Percentiles rank a stretch among this genome's conserved stretches.
These are phyloP conservation scores for Allophyes oxyacanthae DNA, from an alignment of 2,888 invertebrate species.

Conservation along the genomic window DNA sequence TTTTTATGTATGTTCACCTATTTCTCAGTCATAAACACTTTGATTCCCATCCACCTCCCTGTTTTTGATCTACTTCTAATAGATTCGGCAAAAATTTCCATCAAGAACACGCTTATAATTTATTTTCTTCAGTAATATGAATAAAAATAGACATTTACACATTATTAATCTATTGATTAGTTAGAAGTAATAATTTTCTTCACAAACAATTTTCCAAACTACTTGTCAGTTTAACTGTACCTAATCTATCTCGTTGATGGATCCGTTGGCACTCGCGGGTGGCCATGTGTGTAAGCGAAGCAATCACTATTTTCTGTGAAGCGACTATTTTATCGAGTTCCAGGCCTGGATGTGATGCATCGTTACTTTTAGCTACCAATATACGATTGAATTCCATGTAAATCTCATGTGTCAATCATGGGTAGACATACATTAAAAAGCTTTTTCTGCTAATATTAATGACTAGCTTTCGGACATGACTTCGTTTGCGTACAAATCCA, in stretches of 20 bases:
- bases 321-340: constrained; percentile 54
- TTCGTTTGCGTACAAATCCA: no score
- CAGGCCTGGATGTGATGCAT: constrained; percentile 56
- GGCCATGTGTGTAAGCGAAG: constrained; percentile 55
- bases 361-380: constrained; percentile 44
- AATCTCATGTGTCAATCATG: constrained; percentile 22
- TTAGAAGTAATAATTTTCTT: not conserved
- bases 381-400: constrained; percentile 27
- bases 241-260: constrained; percentile 37
- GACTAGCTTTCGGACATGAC: no score
- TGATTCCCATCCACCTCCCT: constrained; percentile 15
- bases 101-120: no score
- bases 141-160: no score
- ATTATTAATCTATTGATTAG: no score
- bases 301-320: constrained; percentile 53
- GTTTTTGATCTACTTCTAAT: constrained; percentile 1
- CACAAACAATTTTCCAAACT: constrained; percentile 16
- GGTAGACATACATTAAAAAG: not conserved
- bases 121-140: no score
- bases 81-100: not conserved
- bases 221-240: constrained; percentile 18
- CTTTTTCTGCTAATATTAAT: no score
- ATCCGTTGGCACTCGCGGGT: constrained; percentile 44
- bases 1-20: constrained; percentile 54
- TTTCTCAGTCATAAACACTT: no score